phyloP scores from a whole-genome alignment of 2,113 vertebrate species.

The Apus apus region DNA sequence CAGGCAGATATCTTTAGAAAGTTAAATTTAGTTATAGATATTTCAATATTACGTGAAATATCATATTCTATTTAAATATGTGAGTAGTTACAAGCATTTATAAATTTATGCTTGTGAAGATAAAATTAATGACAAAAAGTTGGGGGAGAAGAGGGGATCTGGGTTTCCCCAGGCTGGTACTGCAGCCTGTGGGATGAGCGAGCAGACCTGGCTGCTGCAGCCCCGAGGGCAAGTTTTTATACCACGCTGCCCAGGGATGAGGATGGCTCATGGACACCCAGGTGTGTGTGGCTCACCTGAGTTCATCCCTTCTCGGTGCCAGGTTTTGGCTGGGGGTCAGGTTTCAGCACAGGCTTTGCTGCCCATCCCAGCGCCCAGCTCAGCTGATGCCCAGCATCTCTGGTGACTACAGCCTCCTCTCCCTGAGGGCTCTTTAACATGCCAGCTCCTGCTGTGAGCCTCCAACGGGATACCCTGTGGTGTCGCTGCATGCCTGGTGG shows the following conservation, averaged over 20 bases:
- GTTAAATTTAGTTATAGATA: neutral
- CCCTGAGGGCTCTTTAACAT: neutral
- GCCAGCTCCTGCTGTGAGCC: neutral
- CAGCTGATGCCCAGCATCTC: neutral
- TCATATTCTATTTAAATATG: too few species aligned
- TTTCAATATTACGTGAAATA: too few species aligned
- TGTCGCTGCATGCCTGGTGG: neutral
- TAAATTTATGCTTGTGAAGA: neutral
- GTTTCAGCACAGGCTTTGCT: neutral
- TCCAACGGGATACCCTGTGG: accelerated
- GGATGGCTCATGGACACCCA: neutral
- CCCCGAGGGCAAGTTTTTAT: accelerated
- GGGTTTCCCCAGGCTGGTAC: neutral
- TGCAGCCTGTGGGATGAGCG: neutral
- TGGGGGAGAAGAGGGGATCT: neutral
- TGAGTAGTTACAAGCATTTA: too few species aligned
- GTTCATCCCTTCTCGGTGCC: accelerated
- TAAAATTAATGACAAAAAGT: neutral
- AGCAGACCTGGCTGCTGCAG: accelerated
- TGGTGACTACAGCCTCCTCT: accelerated
- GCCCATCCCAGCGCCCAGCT: accelerated
- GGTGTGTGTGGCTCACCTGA: neutral
- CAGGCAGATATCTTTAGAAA: neutral
- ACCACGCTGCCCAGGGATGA: accelerated
- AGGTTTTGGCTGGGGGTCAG: neutral